A percentile compares a stretch with the other conserved stretches of the same genome.
Conservation (phyloP, 2,113 vertebrate genomes). For the Procavia capensis region DNA sequence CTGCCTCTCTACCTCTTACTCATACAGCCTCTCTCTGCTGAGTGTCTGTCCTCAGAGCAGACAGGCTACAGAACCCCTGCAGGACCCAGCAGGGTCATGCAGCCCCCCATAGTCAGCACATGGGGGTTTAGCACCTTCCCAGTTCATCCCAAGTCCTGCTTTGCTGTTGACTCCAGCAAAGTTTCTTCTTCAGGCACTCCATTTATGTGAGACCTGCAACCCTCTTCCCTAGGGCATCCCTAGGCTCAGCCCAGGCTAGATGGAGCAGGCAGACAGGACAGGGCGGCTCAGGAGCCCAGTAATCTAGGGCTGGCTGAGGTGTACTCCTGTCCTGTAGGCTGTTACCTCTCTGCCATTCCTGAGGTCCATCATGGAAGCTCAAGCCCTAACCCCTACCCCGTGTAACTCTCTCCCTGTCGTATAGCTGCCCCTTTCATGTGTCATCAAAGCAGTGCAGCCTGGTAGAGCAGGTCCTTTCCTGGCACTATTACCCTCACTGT, state of each 20-base stretch:
- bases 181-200: background rate
- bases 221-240: background rate
- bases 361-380: background rate
- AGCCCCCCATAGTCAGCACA: background rate
- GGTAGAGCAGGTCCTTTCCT: too few species aligned
- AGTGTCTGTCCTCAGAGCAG: background rate
- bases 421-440: background rate
- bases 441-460: background rate
- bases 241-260: background rate
- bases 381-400: background rate
- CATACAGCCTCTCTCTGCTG: background rate
- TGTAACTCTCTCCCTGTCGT: background rate
- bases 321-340: background rate
- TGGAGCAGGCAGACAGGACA: background rate
- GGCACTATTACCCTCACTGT: background rate
- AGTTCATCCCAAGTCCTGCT: background rate
- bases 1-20: background rate
- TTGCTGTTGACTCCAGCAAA: background rate
- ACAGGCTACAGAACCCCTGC: background rate
- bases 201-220: background rate
- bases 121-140: background rate
- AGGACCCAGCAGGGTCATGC: background rate
- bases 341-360: background rate
- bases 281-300: background rate
- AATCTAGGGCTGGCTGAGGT: too few species aligned